Evolutionary conservation across 2,888 invertebrate species (phyloP), one percentile per base, ranked within the genome.

Genomic region (Allolobophora icterica): DNA sequence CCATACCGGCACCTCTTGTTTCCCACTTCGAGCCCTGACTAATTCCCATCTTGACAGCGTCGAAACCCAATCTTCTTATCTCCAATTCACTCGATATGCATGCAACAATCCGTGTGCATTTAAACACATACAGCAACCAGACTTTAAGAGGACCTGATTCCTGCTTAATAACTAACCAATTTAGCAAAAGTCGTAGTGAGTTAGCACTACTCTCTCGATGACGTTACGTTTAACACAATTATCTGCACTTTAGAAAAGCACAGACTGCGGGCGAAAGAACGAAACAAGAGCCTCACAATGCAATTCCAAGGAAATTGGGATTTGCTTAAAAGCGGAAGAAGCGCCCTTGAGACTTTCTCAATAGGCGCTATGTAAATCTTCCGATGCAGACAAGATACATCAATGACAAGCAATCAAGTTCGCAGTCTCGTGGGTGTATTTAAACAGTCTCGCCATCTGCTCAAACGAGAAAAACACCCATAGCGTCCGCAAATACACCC

Each of bases 341-440:
- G 6, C 71, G n/a, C n/a, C n/a, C 8, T 19, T 52, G 42, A 42
- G 42, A 52, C 52, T 52, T 52, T 52, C 52, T 21, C 11, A n/a
- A 71, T n/a, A n/a, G 71, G 11, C 71, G 71, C n/a, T 71, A 71
- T n/a, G 17, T 71, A 30, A n/a, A 71, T 71, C 30, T 71, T 71
- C n/a, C 3, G 17, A n/a, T 8, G n/a, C 71, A 71, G 1, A 13
- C n/a, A n/a, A 1, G 71, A 71, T 71, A 13, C 71, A 71, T 13
- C 71, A 52, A 71, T 71, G n/a, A 71, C 71, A 71, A n/a, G 71
- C n/a, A 71, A n/a, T n/a, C n/a, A 71, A 71, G 71, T 71, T 71
- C 71, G 71, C 30, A 1, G 71, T 71, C n/a, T n/a, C 71, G 3
- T 13, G 30, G 30, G 71, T 71, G n/a, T 13, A 71, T 71, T 71